These are phyloP conservation scores for Cricetomys ansorgei DNA, from an alignment of 2,113 vertebrate genomes.

Conservation along the genomic window DNA sequence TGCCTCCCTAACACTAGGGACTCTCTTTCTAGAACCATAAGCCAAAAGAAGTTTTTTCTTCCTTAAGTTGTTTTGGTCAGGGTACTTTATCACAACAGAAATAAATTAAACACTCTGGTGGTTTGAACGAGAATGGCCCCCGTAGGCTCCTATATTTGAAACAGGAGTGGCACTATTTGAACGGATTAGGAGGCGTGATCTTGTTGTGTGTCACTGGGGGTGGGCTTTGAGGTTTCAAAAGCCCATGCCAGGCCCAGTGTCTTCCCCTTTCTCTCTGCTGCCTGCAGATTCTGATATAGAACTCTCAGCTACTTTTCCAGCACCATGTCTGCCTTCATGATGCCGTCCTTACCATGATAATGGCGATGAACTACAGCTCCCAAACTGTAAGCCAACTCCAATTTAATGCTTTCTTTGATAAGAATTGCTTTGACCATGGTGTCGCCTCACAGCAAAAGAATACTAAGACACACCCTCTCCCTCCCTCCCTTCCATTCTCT, in stretches of 20 bases:
- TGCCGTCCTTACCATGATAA: no score
- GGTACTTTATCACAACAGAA: not conserved
- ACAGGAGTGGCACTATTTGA: not conserved
- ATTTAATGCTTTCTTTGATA: not conserved
- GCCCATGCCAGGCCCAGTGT: not conserved
- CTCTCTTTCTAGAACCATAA: not conserved
- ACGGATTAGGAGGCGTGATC: not conserved
- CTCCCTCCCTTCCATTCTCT: not conserved
- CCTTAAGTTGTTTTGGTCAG: not conserved
- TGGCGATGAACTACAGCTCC: not conserved
- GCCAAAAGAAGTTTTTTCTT: not conserved
- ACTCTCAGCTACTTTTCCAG: not conserved
- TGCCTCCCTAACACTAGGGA: not conserved
- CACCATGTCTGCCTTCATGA: not conserved
- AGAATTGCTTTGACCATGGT: not conserved
- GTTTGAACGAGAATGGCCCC: not conserved
- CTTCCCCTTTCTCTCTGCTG: not conserved
- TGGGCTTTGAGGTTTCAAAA: not conserved
- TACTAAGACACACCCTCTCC: not conserved
- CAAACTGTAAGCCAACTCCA: not conserved
- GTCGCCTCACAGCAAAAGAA: not conserved
- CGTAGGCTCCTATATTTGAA: not conserved
- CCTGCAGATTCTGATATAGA: not conserved
- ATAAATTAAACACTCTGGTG: not conserved
- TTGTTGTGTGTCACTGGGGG: not conserved